Conservation (phyloP, 2,888 invertebrate species). For the Andrena praecox region DNA sequence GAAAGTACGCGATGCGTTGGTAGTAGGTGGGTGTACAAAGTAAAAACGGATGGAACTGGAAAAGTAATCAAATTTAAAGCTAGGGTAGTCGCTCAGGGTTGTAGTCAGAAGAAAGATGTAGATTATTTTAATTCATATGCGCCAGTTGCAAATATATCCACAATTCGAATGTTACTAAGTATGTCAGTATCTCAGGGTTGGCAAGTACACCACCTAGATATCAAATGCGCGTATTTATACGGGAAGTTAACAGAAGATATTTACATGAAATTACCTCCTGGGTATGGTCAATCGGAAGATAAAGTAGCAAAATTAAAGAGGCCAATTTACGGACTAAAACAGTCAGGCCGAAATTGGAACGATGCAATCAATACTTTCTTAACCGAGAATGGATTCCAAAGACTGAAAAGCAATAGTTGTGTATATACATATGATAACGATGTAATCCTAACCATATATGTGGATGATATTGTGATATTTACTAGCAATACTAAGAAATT, state of each 20-base stretch:
- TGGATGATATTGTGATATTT: conserved; percentile 31
- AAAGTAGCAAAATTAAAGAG: conserved; percentile 25
- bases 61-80: conserved; percentile 35
- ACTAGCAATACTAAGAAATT: background rate
- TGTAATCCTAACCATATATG: conserved; percentile 19
- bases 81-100: conserved; percentile 38
- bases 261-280: conserved; percentile 26
- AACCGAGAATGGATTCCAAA: conserved; percentile 10
- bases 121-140: conserved; percentile 45
- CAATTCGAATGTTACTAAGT: conserved; percentile 26
- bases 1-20: conserved; percentile 30
- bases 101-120: conserved; percentile 5
- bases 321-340: conserved; percentile 34
- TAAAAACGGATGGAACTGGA: conserved; percentile 38
- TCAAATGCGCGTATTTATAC: conserved; percentile 40
- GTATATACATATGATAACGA: conserved; percentile 10
- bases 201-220: conserved; percentile 13
- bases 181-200: conserved; percentile 16
- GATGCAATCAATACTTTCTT: conserved; percentile 13
- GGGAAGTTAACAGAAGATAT: conserved; percentile 23
- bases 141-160: conserved; percentile 16
- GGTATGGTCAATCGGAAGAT: background rate
- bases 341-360: conserved; percentile 27
- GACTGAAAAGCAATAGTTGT: conserved; percentile 16
- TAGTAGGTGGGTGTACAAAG: conserved; percentile 48